Base-by-base conservation (phyloP, 2,113 vertebrate genomes). In the Talpa occidentalis region DNA sequence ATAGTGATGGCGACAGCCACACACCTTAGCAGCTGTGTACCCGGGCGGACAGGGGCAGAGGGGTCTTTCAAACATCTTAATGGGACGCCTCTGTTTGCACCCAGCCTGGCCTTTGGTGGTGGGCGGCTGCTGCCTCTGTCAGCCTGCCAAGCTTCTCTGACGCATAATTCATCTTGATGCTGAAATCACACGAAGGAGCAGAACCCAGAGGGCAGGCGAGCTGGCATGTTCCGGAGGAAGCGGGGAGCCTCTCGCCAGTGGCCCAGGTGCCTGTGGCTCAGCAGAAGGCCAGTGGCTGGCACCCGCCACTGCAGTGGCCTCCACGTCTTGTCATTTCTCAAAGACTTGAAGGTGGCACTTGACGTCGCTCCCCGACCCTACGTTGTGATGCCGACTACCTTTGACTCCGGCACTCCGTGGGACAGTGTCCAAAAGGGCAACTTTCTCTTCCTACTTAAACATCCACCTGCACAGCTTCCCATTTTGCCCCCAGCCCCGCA, bases 161-260 rank as follows among this genome's bases (percentile, higher is more conserved):
- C 85, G 28, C 93, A 80, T 96, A 88, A 83, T 95, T 92, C 93
- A 96, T 90, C 70, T 32, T 5, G 62, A 52, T 8, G 22, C 74
- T 3, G 37, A 24, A 37, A 56, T 91, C 81, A 32, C 67, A 32
- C 30, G 56, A 80, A 88, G 42, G 4, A 14, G 42, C 11, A 0
- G 62, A 67, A 6, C 56, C 70, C n/a, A n/a, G 69, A 44, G 94
- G 91, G n/a, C 94, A 77, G 21, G 84, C 0, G 5, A 6, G 5
- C 24, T 78, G 85, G 83, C 66, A 54, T 70, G 35, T n/a, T 47
- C 30, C 40, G 52, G 82, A 88, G 30, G 69, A 62, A 35, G 66
- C 32, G 17, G 62, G 64, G 62, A 5, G 69, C 35, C 44, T 62
- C 0, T 0, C 0, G 21, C 1, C 0, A 1, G 28, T 47, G 32